Evolutionary conservation across 2,113 vertebrate genomes (phyloP), one percentile per base, ranked within the genome.

Genomic region (Chloropsis cyanopogon): DNA sequence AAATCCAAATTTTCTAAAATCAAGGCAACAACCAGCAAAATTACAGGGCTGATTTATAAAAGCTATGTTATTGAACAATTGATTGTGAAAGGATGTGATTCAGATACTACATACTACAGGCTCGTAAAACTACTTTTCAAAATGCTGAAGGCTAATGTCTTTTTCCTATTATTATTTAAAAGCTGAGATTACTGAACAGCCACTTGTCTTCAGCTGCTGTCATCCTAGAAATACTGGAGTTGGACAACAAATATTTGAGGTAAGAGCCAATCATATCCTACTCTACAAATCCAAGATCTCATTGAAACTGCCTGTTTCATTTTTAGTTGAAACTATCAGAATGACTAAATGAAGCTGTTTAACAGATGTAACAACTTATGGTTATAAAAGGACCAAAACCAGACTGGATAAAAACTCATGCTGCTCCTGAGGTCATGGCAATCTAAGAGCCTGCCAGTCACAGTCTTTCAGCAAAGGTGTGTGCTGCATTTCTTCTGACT

Each of bases 1-100:
- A 87, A 91, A 88, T 60, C 63, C 59, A 85, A 26, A 73, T 79
- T 90, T 91, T 79, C 77, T 89, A 82, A 85, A 92, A 88, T 88
- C 66, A 90, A 91, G 89, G 59, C 41, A 82, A 44, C 16, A 89
- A 52, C 50, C 65, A 72, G 73, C 17, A 79, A 93, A 91, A 91
- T 91, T 56, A 65, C 42, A 82, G 70, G 66, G 35, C 29, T 79
- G 50, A 86, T 83, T 93, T 81, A 52, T 59, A 56, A 88, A 94
- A 93, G 41, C 28, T 39, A 2, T 60, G 20, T 88, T 73, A 79
- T 81, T 81, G 77, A 88, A 80, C 28, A 88, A 66, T 33, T 83
- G 33, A 17, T 42, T 52, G 75, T 78, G 82, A 63, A 88, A 86
- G 33, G 44, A 88, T 63, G 39, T 64, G 72, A 90, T 78, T 86